Base-by-base conservation (phyloP, 2,797 vertebrate genomes). In the Rhyacichthys aspro region DNA sequence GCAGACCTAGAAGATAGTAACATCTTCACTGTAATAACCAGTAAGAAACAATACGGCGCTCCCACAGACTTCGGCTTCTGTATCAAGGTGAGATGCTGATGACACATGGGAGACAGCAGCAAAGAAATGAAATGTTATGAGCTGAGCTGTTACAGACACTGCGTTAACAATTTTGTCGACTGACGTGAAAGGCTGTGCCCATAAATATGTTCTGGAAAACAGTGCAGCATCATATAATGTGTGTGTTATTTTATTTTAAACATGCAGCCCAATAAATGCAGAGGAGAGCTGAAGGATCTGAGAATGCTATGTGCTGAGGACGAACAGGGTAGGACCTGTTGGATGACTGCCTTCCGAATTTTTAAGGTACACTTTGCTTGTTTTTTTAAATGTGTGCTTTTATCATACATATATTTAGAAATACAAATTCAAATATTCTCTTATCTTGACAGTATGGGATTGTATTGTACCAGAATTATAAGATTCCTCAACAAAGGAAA, bases 31-130 rank as follows among this genome's bases (percentile, higher is more conserved):
- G 86, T 97, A 83, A 92, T 91, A 66, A 86, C 94, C 3, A 92
- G 95, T 74, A 97, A 93, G 84, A 98, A 98, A 88, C 88, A 95
- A 74, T 94, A 97, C 61, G 88, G 89, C 14, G 93, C 96, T 0
- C 97, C 97, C 38, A 95, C 96, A n/a, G 97, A 99, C 76, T 95
- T 91, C 8, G 93, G 92, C 70, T 97, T 99, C 91, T 97, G 97
- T 78, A 95, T 99, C 85, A 99, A 98, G 95, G 97, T 99, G 92
- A 79, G 85, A 49, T 33, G 67, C 39, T 12, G 32, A 16, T 43
- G 52, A 61, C 48, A 52, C 45, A 11, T 57, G 10, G 15, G 53
- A 57, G 47, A 62, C 54, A 4, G 41, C 18, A 18, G 43, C 58
- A 58, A 58, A 42, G n/a, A 48, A 53, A 70, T 69, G 15, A 50